Conservation (phyloP, 2,888 invertebrate genomes). For the Rhorus exstirpatorius region DNA sequence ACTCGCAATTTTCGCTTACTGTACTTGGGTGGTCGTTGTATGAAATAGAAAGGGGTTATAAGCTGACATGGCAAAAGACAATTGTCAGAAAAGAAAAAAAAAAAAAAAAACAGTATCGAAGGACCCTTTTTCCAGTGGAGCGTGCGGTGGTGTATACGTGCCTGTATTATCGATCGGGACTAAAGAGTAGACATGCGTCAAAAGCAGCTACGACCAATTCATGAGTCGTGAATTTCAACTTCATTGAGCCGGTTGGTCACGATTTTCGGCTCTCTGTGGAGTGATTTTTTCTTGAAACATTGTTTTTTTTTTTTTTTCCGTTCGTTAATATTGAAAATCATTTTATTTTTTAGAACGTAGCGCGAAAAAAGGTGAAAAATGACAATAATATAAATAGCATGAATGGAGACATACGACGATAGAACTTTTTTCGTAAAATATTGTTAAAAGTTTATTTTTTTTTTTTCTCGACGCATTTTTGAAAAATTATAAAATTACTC, state of each 20-base stretch:
- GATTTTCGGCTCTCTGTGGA: constrained; percentile 8
- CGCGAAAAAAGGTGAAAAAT: not conserved
- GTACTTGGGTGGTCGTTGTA: not conserved
- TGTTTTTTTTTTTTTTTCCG: not conserved
- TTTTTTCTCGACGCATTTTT: not conserved
- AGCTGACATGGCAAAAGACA: not conserved
- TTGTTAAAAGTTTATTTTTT: not conserved
- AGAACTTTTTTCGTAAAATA: constrained; percentile 1
- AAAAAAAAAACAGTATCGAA: not conserved
- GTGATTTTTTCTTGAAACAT: not conserved
- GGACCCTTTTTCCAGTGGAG: not conserved
- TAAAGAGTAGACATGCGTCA: constrained; percentile 59
- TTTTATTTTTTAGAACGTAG: not conserved
- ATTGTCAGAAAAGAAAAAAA: not conserved
- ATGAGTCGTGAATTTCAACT: constrained; percentile 31
- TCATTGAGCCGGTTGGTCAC: constrained; percentile 46
- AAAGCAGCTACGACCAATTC: constrained; percentile 21
- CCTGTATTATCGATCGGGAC: constrained; percentile 62
- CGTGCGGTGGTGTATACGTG: not conserved
- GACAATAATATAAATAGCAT: not conserved
- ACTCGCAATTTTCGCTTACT: too few species aligned
- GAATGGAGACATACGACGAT: not conserved
- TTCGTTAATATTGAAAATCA: not conserved
- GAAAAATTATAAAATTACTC: too few species aligned
- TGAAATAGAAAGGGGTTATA: not conserved